Percentiles rank a stretch among this genome's conserved stretches.
Conservation (phyloP, 2,888 invertebrate species). For the Caenorhabditis imperialis region DNA sequence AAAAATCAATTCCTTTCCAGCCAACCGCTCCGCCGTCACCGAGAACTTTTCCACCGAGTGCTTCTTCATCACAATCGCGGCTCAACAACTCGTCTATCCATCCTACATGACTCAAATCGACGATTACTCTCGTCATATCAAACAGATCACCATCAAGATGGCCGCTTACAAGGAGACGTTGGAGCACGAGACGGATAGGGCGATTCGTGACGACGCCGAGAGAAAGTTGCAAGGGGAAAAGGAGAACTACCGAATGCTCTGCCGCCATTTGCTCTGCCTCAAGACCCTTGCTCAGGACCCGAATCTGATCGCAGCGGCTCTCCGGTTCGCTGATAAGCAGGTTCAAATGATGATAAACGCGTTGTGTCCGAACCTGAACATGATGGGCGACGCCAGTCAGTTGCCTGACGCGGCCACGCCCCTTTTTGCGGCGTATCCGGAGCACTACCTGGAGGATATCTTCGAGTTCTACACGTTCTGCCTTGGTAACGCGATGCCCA, state of each 20-base stretch:
- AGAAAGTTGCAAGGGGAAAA: constrained; percentile 3
- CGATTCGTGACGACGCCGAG: constrained; percentile 10
- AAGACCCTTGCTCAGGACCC: constrained; percentile 91
- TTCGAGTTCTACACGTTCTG: constrained; percentile 94
- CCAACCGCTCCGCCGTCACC: constrained; percentile 25
- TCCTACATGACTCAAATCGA: constrained; percentile 83
- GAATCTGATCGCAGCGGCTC: constrained; percentile 86
- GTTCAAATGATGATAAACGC: constrained; percentile 84
- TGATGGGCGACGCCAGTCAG: constrained; percentile 32
- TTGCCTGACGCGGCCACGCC: constrained; percentile 83
- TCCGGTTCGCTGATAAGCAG: constrained; percentile 90
- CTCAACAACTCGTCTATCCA: constrained; percentile 91
- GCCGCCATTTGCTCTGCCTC: constrained; percentile 90
- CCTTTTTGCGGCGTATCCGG: constrained; percentile 91
- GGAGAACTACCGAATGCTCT: constrained; percentile 74
- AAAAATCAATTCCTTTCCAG: constrained; percentile 10
- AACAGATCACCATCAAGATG: constrained; percentile 42
- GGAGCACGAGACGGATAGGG: background rate
- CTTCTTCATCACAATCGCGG: constrained; percentile 95
- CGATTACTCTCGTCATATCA: constrained; percentile 56
- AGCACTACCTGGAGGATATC: constrained; percentile 96
- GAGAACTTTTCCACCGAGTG: constrained; percentile 95
- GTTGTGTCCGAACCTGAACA: constrained; percentile 72
- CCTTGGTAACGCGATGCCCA: constrained; percentile 88
- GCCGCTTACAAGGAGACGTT: constrained; percentile 11